phyloP scores from a whole-genome alignment of 2,888 invertebrate species.

The Agrochola circellaris region DNA sequence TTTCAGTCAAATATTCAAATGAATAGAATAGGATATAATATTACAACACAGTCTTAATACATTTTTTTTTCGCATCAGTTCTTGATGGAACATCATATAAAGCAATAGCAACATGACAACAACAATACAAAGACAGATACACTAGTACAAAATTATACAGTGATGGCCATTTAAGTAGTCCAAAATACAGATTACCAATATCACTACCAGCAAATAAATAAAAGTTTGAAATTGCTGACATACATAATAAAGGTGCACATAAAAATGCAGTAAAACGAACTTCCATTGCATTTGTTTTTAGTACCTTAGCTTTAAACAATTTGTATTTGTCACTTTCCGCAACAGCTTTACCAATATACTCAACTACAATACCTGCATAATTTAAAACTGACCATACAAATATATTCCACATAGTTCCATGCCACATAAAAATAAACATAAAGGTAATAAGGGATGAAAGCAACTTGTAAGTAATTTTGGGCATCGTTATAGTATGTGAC shows the following conservation, averaged over 20 bases:
- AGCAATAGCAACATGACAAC: constrained; percentile 87
- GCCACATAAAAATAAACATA: constrained; percentile 97
- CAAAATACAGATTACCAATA: constrained; percentile 93
- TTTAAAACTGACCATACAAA: constrained; percentile 97
- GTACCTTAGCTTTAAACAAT: constrained; percentile 80
- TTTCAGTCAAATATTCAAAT: constrained; percentile 53
- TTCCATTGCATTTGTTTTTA: constrained; percentile 85
- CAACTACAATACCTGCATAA: constrained; percentile 94
- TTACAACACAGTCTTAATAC: constrained; percentile 63
- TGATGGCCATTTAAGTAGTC: constrained; percentile 88
- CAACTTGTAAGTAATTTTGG: constrained; percentile 90
- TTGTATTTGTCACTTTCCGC: constrained; percentile 86
- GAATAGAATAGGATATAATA: constrained; percentile 37
- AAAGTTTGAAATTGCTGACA: constrained; percentile 96
- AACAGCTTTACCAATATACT: constrained; percentile 91
- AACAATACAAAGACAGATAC: constrained; percentile 81
- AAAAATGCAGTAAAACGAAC: constrained; percentile 93
- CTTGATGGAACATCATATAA: constrained; percentile 83
- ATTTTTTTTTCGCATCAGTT: constrained; percentile 71
- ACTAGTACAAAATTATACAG: constrained; percentile 78
- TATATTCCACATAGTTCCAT: constrained; percentile 94
- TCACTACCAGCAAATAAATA: constrained; percentile 95
- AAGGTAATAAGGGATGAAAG: constrained; percentile 94
- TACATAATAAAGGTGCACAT: constrained; percentile 93
- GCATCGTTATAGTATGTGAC: constrained; percentile 74